Evolutionary conservation across 2,113 vertebrate genomes (phyloP).

Genomic region (Lepus europaeus): DNA sequence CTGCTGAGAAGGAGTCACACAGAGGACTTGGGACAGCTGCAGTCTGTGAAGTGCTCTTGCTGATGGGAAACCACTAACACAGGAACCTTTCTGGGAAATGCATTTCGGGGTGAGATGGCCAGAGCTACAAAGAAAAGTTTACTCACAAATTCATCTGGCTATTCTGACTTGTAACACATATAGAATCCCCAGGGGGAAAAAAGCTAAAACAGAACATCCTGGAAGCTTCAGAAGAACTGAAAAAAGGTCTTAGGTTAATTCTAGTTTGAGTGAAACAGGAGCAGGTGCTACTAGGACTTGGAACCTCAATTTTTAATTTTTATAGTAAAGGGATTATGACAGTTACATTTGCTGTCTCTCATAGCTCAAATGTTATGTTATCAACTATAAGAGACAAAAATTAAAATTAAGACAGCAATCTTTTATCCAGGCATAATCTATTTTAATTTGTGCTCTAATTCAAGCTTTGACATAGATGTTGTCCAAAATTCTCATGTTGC

Average conservation of each 20-base stretch:
- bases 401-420: background rate
- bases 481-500: background rate
- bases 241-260: background rate
- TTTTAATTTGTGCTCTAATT: constrained; percentile 4
- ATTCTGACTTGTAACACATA: background rate
- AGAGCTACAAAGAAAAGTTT: background rate
- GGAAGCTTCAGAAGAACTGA: background rate
- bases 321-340: background rate
- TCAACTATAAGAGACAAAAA: background rate
- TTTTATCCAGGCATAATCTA: background rate
- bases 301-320: constrained; percentile 31
- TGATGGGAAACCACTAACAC: background rate
- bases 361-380: background rate
- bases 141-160: background rate
- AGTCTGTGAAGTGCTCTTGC: background rate
- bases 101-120: background rate
- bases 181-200: background rate
- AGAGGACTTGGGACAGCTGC: background rate
- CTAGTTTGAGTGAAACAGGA: background rate
- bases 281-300: background rate
- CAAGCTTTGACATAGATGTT: background rate
- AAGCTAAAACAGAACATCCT: background rate
- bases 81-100: background rate
- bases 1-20: background rate
- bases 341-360: background rate